These are phyloP conservation scores for Distichodus sexfasciatus DNA, from an alignment of 2,797 vertebrate genomes.

Conservation along the genomic window DNA sequence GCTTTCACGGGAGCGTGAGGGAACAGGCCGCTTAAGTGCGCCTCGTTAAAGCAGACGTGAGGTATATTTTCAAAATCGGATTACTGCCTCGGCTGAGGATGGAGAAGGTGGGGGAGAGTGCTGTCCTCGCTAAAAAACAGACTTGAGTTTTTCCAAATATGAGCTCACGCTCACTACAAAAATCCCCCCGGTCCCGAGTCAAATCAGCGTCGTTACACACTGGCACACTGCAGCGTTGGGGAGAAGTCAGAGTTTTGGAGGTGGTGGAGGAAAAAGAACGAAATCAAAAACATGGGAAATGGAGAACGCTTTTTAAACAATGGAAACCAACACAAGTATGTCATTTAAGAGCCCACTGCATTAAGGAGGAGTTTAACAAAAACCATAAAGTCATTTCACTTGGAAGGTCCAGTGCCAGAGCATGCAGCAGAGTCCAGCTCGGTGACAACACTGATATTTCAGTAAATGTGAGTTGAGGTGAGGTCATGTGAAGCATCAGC, in stretches of 20 bases:
- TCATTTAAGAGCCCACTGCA: neutral
- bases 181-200: conserved; percentile 18
- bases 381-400: neutral
- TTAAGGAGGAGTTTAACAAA: neutral
- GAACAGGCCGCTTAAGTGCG: conserved; percentile 35
- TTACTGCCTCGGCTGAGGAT: conserved; percentile 33
- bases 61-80: conserved; percentile 45
- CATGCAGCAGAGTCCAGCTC: neutral
- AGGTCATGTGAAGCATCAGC: neutral
- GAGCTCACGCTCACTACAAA: conserved; percentile 39
- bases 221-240: conserved; percentile 5
- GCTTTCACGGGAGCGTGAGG: conserved; percentile 56
- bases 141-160: conserved; percentile 35
- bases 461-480: neutral
- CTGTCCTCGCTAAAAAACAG: no score
- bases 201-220: conserved; percentile 36
- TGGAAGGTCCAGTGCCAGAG: neutral
- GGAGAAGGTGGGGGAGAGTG: neutral
- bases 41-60: conserved; percentile 46
- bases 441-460: neutral
- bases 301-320: neutral
- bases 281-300: neutral
- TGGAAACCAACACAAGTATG: neutral
- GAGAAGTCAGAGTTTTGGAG: neutral
- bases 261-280: neutral